Percentiles rank a stretch among this genome's conserved stretches.
Conservation (phyloP, 2,888 invertebrate genomes). For the Drosophila paucipuncta region DNA sequence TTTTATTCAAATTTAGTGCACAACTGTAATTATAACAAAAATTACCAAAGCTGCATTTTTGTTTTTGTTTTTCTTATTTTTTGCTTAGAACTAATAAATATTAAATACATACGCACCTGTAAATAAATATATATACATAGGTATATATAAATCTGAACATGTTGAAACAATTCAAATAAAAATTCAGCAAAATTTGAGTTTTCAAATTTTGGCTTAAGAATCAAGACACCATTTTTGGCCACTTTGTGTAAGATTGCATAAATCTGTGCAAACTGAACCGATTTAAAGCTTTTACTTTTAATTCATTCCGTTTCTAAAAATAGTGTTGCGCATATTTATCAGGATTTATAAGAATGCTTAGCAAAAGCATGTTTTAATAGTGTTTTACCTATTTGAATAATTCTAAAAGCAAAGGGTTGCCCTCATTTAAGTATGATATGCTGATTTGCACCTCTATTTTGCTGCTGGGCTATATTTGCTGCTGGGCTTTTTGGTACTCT, state of each 20-base stretch:
- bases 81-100: not conserved
- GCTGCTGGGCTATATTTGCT: not conserved
- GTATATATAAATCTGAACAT: not conserved
- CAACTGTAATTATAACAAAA: slow-evolving; percentile 42
- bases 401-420: not conserved
- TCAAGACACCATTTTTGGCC: not conserved
- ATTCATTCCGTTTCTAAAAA: not conserved
- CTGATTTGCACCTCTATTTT: not conserved
- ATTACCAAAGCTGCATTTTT: not conserved
- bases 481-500: not conserved
- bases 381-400: not conserved
- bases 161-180: not conserved
- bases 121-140: not conserved
- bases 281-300: not conserved
- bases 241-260: not conserved
- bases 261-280: not conserved
- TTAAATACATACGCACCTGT: not conserved
- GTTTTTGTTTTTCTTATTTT: not conserved
- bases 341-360: not conserved
- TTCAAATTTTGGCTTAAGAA: not conserved
- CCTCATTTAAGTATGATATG: not conserved
- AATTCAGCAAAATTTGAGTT: not conserved
- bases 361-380: not conserved
- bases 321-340: not conserved
- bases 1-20: slow-evolving; percentile 47